Evolutionary conservation across 1,140 invertebrate species (phyloP).

Genomic region (Contarinia nasturtii): DNA sequence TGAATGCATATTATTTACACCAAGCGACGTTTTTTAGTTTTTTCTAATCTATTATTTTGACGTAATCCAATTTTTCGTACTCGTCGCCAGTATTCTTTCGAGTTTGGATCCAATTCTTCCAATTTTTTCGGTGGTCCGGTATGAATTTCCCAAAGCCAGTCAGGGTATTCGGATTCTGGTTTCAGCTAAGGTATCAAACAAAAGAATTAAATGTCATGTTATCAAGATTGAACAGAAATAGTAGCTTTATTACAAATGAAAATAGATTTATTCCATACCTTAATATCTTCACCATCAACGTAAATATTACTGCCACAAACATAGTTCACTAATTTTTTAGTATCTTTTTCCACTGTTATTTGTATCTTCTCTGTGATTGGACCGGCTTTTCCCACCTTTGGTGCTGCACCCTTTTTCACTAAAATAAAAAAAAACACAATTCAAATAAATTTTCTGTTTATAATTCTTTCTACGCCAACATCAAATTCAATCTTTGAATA

Average conservation of each 20-base stretch:
- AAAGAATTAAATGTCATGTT: neutral
- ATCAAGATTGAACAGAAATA: neutral
- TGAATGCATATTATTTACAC: no score
- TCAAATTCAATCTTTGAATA: no score
- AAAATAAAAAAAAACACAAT: no score
- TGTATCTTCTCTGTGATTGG: constrained; percentile 43
- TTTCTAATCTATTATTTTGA: constrained; percentile 36
- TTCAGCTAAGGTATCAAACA: constrained; percentile 33
- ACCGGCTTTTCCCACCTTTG: constrained; percentile 36
- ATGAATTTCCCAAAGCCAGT: constrained; percentile 73
- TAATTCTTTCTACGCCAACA: no score
- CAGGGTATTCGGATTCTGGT: constrained; percentile 76
- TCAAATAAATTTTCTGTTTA: no score
- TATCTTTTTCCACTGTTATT: constrained; percentile 72
- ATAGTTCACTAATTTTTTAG: constrained; percentile 52
- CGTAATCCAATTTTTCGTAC: constrained; percentile 37
- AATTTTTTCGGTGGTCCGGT: constrained; percentile 36
- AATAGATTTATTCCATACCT: constrained; percentile 23
- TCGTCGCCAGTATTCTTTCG: constrained; percentile 61
- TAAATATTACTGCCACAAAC: constrained; percentile 76
- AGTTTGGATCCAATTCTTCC: constrained; percentile 57
- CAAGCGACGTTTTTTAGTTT: constrained; percentile 24
- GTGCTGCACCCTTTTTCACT: neutral
- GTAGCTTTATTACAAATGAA: constrained; percentile 1
- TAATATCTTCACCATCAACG: constrained; percentile 59